Evolutionary conservation across 2,797 vertebrate genomes (phyloP).

Genomic region (Threskiornis aethiopicus): DNA sequence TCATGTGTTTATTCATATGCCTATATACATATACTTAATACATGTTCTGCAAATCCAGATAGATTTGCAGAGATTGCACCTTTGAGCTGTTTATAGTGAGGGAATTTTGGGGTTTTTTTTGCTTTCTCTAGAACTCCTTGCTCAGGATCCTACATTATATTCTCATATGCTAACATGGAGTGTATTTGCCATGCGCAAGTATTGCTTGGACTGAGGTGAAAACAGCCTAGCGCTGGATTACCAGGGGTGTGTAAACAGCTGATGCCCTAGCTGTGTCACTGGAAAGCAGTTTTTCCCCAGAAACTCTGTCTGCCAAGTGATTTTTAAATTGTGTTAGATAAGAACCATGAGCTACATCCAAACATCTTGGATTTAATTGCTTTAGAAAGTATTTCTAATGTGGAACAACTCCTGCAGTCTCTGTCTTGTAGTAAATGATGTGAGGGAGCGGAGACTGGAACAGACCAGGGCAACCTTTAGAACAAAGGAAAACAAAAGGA

Average conservation of each 20-base stretch:
- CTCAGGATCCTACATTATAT: background rate
- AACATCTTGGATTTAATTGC: background rate
- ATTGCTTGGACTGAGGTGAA: background rate
- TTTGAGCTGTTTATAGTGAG: background rate
- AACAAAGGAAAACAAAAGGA: slow-evolving; percentile 39
- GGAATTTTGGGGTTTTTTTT: background rate
- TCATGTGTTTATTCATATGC: background rate
- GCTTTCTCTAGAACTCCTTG: background rate
- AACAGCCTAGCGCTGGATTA: background rate
- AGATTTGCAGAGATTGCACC: background rate
- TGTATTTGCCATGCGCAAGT: background rate
- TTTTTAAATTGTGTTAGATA: background rate
- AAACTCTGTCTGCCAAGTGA: background rate
- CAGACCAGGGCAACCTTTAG: slow-evolving; percentile 12
- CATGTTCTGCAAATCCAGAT: background rate
- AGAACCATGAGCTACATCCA: background rate
- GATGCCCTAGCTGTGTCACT: background rate
- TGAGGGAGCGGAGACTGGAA: background rate
- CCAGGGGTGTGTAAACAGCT: background rate
- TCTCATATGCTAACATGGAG: background rate
- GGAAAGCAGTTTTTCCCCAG: background rate
- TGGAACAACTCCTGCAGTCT: background rate
- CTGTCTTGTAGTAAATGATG: background rate
- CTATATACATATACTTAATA: background rate
- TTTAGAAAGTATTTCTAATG: background rate